A percentile compares a stretch with the other conserved stretches of the same genome.
These are phyloP conservation scores for Silurus asotus DNA, from an alignment of 2,113 vertebrate genomes.

Conservation along the genomic window DNA sequence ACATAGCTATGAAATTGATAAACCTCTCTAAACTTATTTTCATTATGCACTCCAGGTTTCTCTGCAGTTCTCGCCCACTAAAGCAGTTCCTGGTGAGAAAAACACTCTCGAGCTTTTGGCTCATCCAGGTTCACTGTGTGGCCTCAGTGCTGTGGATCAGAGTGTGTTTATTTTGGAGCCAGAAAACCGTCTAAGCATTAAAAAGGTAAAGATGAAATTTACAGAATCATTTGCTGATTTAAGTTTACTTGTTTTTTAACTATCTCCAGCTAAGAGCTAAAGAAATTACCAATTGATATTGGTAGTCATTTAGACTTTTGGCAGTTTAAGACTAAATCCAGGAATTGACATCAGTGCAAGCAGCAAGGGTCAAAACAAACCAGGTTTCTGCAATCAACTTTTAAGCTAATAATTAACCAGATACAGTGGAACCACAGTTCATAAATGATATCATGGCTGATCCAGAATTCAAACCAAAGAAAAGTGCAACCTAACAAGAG, in stretches of 20 bases:
- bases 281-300: background rate
- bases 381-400: background rate
- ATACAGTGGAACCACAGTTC: background rate
- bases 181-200: constrained; percentile 67
- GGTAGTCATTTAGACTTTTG: background rate
- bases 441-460: background rate
- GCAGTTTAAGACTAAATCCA: background rate
- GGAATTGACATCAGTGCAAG: background rate
- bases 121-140: constrained; percentile 80
- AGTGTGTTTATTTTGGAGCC: constrained; percentile 78
- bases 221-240: background rate
- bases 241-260: background rate
- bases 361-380: background rate
- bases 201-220: constrained; percentile 54
- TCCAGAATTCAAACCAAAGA: too few species aligned
- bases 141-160: constrained; percentile 77
- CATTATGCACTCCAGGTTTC: constrained; percentile 63
- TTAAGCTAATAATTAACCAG: background rate
- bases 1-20: background rate
- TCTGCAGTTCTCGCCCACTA: constrained; percentile 70
- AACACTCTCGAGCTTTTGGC: constrained; percentile 67
- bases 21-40: background rate
- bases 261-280: background rate
- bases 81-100: constrained; percentile 72
- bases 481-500: too few species aligned